Conservation (phyloP, 2,888 invertebrate species). For the Drosophila acutilabella region DNA sequence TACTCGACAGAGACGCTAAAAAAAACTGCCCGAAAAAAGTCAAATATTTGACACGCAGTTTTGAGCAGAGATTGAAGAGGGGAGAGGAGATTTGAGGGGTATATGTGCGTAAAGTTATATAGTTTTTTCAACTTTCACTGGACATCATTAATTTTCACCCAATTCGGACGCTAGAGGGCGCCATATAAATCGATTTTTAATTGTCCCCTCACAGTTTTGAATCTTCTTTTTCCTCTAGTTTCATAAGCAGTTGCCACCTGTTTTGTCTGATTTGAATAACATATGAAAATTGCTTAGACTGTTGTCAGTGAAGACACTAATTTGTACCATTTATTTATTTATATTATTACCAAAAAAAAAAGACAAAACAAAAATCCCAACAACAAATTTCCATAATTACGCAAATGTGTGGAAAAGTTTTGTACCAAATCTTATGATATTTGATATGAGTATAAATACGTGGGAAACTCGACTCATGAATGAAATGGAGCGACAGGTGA, state of each 20-base stretch:
- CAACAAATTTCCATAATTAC: constrained; percentile 69
- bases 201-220: constrained; percentile 41
- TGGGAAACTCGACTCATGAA: constrained; percentile 45
- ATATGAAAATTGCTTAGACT: constrained; percentile 51
- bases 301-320: constrained; percentile 47
- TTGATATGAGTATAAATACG: constrained; percentile 46
- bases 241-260: constrained; percentile 57
- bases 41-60: constrained; percentile 63
- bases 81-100: constrained; percentile 37
- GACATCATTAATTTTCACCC: constrained; percentile 71
- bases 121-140: constrained; percentile 66
- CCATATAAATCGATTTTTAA: constrained; percentile 77
- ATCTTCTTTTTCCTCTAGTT: constrained; percentile 28
- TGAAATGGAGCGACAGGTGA: constrained; percentile 40
- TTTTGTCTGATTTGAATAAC: constrained; percentile 45
- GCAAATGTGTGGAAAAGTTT: constrained; percentile 58
- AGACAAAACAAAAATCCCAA: constrained; percentile 1
- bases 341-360: constrained; percentile 3
- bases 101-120: constrained; percentile 50
- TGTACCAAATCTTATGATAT: constrained; percentile 49
- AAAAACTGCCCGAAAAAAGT: constrained; percentile 39
- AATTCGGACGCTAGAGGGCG: constrained; percentile 40
- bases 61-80: constrained; percentile 23
- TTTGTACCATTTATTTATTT: constrained; percentile 66
- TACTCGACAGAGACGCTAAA: constrained; percentile 38